Evolutionary conservation across 2,888 invertebrate species (phyloP).

Genomic region (Copidosoma aretas): DNA sequence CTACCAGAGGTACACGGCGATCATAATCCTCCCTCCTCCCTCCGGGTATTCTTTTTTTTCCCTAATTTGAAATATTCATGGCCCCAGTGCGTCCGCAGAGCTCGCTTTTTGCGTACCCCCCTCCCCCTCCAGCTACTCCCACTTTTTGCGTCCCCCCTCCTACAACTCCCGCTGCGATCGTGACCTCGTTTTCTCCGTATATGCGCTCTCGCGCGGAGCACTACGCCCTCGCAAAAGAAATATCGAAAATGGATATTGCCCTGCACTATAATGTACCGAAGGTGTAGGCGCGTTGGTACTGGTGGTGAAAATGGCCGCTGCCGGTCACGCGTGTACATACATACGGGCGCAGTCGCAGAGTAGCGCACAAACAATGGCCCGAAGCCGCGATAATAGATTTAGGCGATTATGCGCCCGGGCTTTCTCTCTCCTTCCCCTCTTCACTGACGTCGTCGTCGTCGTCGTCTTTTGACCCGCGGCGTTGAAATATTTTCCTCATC

Average conservation of each 20-base stretch:
- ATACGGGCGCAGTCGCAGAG: background rate
- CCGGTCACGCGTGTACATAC: background rate
- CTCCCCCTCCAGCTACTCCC: no score
- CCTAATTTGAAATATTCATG: slow-evolving; percentile 39
- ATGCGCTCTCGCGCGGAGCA: background rate
- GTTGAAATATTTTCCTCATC: slow-evolving; percentile 24
- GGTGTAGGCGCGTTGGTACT: background rate
- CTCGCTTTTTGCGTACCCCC: slow-evolving; percentile 1
- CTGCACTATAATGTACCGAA: slow-evolving; percentile 25
- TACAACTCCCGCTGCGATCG: background rate
- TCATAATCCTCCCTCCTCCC: background rate
- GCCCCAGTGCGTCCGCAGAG: background rate
- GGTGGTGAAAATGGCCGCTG: no score
- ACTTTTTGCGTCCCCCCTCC: no score
- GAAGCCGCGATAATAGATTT: slow-evolving; percentile 20
- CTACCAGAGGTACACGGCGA: background rate
- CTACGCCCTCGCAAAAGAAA: slow-evolving; percentile 17
- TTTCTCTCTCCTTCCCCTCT: background rate
- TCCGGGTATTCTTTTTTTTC: slow-evolving; percentile 17
- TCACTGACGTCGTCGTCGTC: background rate
- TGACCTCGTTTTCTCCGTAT: slow-evolving; percentile 26
- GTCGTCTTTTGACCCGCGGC: background rate
- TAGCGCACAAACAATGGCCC: slow-evolving; percentile 14
- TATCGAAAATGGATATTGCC: slow-evolving; percentile 40
- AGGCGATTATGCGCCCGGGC: slow-evolving; percentile 22